Evolutionary conservation across 2,888 invertebrate species (phyloP), one percentile per base, ranked within the genome.

Genomic region (Spatulosminthurus flaviceps): DNA sequence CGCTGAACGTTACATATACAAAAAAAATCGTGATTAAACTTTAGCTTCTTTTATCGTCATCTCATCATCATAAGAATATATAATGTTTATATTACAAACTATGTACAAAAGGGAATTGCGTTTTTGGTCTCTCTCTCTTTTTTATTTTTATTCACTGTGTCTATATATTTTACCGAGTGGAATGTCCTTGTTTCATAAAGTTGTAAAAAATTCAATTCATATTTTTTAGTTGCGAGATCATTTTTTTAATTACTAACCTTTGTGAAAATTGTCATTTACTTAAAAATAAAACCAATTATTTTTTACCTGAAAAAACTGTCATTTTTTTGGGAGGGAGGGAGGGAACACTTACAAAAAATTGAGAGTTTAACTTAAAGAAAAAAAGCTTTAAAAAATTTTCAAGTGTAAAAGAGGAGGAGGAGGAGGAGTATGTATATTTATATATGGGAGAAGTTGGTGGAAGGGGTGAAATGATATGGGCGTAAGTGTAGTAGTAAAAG

Each of bases 381-480:
- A n/a, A n/a, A n/a, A n/a, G n/a, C n/a, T n/a, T n/a, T n/a, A n/a
- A n/a, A n/a, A n/a, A n/a, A n/a, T n/a, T n/a, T n/a, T n/a, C n/a
- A 34, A 21, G 70, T 70, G 67, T 28, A 29, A 28, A n/a, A 79
- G 69, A 70, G 61, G 51, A 11, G 51, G 51, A 11, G 51, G 51
- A 34, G 51, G 64, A 9, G 34, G 61, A n/a, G n/a, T n/a, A n/a
- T n/a, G n/a, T n/a, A n/a, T n/a, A n/a, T n/a, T n/a, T n/a, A n/a
- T n/a, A n/a, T n/a, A n/a, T n/a, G n/a, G n/a, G n/a, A n/a, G n/a
- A n/a, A n/a, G n/a, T 22, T 22, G 73, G 21, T n/a, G 22, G n/a
- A 28, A 13, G 28, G 22, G 76, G 78, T 60, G 7, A 60, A 19
- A 19, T 51, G 51, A 51, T n/a, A n/a, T 51, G 51, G 51, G 51